Evolutionary conservation across 2,113 vertebrate genomes (phyloP).

Genomic region (Rhadina sibilatrix): DNA sequence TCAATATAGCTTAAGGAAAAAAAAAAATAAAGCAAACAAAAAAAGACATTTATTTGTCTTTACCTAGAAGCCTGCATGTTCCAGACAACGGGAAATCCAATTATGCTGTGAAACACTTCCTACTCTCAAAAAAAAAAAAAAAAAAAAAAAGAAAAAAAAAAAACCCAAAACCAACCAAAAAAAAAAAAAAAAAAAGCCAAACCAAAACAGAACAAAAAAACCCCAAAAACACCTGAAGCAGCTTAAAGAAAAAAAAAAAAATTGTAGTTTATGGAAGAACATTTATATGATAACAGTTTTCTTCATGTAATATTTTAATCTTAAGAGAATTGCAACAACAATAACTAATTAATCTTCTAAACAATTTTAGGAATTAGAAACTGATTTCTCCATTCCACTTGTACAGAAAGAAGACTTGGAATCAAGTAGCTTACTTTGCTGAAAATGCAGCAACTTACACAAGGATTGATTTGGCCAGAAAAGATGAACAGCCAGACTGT

Average conservation of each 20-base stretch:
- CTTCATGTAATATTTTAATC: neutral
- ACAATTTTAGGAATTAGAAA: neutral
- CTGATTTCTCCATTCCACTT: neutral
- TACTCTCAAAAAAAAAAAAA: neutral
- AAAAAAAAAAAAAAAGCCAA: neutral
- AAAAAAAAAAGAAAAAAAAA: neutral
- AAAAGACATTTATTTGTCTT: neutral
- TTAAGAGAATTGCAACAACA: neutral
- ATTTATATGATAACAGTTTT: neutral
- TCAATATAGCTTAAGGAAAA: neutral
- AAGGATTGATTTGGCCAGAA: neutral
- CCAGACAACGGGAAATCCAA: neutral
- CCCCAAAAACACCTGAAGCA: neutral
- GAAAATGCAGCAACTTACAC: neutral
- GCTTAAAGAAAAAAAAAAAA: neutral
- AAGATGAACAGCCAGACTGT: neutral
- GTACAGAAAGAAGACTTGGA: neutral
- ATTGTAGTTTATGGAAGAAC: neutral
- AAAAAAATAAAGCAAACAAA: neutral
- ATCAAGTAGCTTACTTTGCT: neutral
- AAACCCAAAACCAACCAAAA: too few relatives aligned
- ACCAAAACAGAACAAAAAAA: neutral
- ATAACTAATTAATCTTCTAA: neutral
- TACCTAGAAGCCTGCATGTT: neutral
- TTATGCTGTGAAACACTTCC: neutral